These are phyloP conservation scores for Lasioglossum lativentre DNA, from an alignment of 2,888 invertebrate genomes.

Conservation along the genomic window DNA sequence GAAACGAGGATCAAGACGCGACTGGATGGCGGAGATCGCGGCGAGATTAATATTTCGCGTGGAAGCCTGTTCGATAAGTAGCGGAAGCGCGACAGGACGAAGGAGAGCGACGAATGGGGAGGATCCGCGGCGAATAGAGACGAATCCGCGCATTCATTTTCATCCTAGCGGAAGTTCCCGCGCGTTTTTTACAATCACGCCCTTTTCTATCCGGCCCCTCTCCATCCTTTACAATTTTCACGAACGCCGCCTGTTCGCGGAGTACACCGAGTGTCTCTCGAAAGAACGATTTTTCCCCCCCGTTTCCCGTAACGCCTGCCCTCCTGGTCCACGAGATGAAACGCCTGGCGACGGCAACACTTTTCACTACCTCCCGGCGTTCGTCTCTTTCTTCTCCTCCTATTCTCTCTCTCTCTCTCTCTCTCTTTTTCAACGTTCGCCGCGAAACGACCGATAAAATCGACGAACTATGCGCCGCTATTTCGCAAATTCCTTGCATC, in stretches of 20 bases:
- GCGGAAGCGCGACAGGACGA: conserved; percentile 31
- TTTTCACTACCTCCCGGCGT: background rate
- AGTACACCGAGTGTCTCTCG: conserved; percentile 24
- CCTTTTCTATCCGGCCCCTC: conserved; percentile 40
- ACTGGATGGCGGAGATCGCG: background rate
- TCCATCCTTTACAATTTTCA: conserved; percentile 50
- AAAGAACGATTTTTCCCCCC: conserved; percentile 26
- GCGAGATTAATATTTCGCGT: conserved; percentile 50
- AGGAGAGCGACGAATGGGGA: conserved; percentile 13
- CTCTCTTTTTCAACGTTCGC: background rate
- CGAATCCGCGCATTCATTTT: conserved; percentile 63
- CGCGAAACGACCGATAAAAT: conserved; percentile 9
- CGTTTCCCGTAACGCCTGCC: background rate
- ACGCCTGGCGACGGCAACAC: background rate
- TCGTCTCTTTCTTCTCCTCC: background rate
- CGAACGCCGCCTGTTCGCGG: background rate
- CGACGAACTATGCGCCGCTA: background rate
- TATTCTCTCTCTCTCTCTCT: background rate
- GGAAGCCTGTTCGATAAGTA: conserved; percentile 20
- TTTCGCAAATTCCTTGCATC: background rate
- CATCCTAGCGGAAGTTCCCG: conserved; percentile 54
- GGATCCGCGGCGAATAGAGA: conserved; percentile 44
- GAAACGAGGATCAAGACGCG: background rate
- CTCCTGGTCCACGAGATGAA: conserved; percentile 8
- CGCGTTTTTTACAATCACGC: conserved; percentile 68